Base-by-base conservation (phyloP, 2,113 vertebrate genomes). In the Fulica atra region DNA sequence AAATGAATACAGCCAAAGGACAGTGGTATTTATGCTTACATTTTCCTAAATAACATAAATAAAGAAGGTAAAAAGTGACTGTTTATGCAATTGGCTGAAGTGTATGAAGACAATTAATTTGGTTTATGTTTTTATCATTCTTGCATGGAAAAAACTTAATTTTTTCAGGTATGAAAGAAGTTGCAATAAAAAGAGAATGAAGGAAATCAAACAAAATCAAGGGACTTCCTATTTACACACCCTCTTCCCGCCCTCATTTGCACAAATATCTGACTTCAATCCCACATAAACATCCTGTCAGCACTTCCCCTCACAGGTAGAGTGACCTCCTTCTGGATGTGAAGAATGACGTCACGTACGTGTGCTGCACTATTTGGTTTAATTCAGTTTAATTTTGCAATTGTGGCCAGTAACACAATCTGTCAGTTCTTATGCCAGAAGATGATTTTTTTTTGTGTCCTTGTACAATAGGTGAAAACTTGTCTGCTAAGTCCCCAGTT, bases 261-360 rank as follows among this genome's bases (percentile, higher is more conserved):
- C 79, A 50, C 28, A 29, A 83, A 96, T 88, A 93, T 96, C 93
- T 96, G 85, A 95, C 71, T 89, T 90, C 74, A 78, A 81, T 97
- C 57, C 76, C 72, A 84, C 81, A 96, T 93, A 98, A 97, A 96
- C 96, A 96, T 97, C 94, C 96, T 98, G 90, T 88, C 94, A 93
- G 87, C 60, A 82, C 92, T 97, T 97, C 96, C 95, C 93, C 93
- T 73, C 28, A 48, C 92, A 97, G 95, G 96, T 97, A 97, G 83
- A 94, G 44, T 72, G 69, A 86, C 57, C 81, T 85, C 95, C 70
- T 91, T 64, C 48, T 82, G 71, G n/a, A 77, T 82, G 65, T 92
- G 93, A 81, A 48, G 89, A 93, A 61, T 88, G 90, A 93, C 60
- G 4, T 96, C 70, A 74, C 68, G 81, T 86, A 79, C 61, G 51